Base-by-base conservation (phyloP, 2,113 vertebrate genomes). In the Casuarius casuarius region DNA sequence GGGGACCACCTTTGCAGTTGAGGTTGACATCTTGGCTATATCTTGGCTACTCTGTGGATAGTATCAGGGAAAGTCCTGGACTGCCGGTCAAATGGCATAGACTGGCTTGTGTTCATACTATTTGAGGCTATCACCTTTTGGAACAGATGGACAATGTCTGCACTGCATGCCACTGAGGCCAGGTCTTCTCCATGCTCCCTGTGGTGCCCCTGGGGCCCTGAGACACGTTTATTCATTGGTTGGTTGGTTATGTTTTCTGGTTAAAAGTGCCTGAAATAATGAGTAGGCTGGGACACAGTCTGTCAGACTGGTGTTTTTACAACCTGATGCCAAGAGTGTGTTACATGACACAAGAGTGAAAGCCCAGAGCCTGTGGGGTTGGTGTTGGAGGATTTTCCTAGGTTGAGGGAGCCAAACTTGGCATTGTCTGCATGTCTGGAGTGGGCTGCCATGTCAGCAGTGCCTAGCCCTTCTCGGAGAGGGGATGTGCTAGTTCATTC, bases 101-200 rank as follows among this genome's bases (percentile, higher is more conserved):
- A 19, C 31, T 25, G 42, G 14, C n/a, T 91, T 1, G 0, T 26
- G 19, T 56, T 81, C 17, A 2, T 72, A 10, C 23, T 71, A 2
- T 7, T 46, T 51, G 48, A 10, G 62, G 40, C 20, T 63, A 7
- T 21, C 66, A 12, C 71, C 4, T 91, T 94, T 91, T 68, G 70
- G 33, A 68, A 72, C 9, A 14, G 26, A 54, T 19, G 51, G 29
- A 68, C 61, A 11, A 9, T 6, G 42, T 67, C 31, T 23, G 18
- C 7, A 7, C 10, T 68, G 13, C 25, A 14, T 0, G 51, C 6
- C 21, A 33, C 48, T 21, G 26, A 9, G 9, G 5, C 7, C 17
- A 72, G 20, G 15, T 76, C 33, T 79, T 44, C 9, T 68, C 31
- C 3, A 2, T 35, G n/a, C 21, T 92, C 31, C 38, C 16, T 59